Conservation (phyloP, 2,888 invertebrate species). For the Lepetodrilus schrolli region DNA sequence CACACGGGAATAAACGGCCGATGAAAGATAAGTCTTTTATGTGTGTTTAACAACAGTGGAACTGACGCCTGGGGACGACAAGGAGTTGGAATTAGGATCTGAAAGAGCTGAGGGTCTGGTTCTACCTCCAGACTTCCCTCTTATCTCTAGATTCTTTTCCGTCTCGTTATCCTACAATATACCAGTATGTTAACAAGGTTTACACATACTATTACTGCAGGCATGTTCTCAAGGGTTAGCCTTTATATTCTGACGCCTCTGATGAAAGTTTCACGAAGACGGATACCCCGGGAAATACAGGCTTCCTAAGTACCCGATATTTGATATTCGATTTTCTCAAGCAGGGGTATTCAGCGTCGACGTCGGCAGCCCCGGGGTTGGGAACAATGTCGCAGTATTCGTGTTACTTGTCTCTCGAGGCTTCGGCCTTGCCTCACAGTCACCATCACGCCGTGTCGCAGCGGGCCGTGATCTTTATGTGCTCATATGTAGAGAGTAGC, state of each 20-base stretch:
- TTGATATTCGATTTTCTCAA: conserved; percentile 9
- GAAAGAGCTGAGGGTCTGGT: neutral
- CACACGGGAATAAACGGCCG: neutral
- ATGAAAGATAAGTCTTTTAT: neutral
- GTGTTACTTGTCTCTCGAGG: neutral
- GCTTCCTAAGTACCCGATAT: conserved; percentile 17
- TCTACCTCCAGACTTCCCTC: neutral
- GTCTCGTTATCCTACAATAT: neutral
- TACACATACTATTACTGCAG: neutral
- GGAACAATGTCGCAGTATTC: conserved; percentile 13
- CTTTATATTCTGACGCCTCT: neutral
- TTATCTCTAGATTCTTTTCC: neutral
- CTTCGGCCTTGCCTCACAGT: neutral
- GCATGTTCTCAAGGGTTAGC: neutral
- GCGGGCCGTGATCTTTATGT: conserved; percentile 26
- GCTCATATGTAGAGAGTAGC: conserved; percentile 33
- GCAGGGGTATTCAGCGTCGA: neutral
- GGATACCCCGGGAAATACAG: neutral
- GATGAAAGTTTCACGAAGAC: neutral
- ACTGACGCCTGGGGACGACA: conserved; percentile 11
- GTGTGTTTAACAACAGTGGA: neutral
- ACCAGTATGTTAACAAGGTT: conserved; percentile 7
- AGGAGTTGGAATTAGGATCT: neutral
- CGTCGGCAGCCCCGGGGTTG: neutral
- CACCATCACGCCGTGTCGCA: neutral